Conservation (phyloP, 2,113 vertebrate species). For the Anguilla rostrata region DNA sequence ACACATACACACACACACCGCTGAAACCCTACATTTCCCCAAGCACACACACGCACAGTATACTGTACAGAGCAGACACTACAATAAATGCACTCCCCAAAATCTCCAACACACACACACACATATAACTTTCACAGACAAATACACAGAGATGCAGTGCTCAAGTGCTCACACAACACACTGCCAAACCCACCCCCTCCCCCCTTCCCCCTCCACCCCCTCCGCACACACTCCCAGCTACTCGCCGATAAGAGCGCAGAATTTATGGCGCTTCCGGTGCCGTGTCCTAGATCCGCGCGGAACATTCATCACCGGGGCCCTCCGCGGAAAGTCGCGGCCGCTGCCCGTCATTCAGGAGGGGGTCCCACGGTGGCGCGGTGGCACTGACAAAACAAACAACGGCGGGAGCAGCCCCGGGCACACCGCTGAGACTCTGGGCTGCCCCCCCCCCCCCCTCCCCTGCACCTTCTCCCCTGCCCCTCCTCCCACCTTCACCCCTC, state of each 20-base stretch:
- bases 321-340: constrained; percentile 63
- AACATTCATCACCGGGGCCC: constrained; percentile 72
- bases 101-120: constrained; percentile 20
- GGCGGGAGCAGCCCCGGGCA: constrained; percentile 9
- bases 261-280: constrained; percentile 79
- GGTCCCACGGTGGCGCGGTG: constrained; percentile 59
- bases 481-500: constrained; percentile 32
- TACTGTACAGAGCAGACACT: background rate
- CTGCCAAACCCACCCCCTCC: constrained; percentile 22
- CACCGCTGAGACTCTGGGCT: constrained; percentile 30
- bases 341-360: constrained; percentile 64
- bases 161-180: constrained; percentile 38
- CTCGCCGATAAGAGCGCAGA: constrained; percentile 62
- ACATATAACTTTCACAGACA: background rate
- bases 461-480: background rate
- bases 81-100: constrained; percentile 15
- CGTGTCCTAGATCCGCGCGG: constrained; percentile 73
- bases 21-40: too few relatives aligned
- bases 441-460: constrained; percentile 37
- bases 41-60: constrained; percentile 9
- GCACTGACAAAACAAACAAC: constrained; percentile 72
- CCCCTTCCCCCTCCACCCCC: constrained; percentile 36
- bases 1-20: too few relatives aligned
- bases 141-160: constrained; percentile 14
- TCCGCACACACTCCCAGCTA: constrained; percentile 38